phyloP scores from a whole-genome alignment of 2,113 vertebrate genomes.

The Orientallactaga bullata region DNA sequence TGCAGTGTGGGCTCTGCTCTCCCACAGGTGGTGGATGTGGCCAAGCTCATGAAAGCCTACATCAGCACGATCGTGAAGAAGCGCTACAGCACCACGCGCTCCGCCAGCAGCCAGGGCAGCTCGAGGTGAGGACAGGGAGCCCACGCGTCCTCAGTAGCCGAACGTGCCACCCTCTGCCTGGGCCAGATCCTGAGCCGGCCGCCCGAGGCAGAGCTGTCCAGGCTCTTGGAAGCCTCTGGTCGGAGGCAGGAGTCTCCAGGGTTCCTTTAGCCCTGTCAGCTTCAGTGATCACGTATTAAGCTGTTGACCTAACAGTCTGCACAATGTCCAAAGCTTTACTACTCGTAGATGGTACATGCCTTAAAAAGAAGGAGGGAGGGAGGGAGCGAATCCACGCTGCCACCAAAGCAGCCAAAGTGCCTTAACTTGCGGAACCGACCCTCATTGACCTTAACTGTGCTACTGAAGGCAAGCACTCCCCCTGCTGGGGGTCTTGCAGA shows the following conservation, averaged over 20 bases:
- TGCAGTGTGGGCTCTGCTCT: background rate
- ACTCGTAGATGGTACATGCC: slow-evolving; percentile 84
- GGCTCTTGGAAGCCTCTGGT: slow-evolving; percentile 52
- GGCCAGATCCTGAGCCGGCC: background rate
- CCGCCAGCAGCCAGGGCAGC: slow-evolving; percentile 94
- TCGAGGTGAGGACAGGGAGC: slow-evolving; percentile 88
- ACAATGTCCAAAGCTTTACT: slow-evolving; percentile 85
- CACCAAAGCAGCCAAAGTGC: slow-evolving; percentile 87
- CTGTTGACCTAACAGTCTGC: slow-evolving; percentile 63
- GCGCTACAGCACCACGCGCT: slow-evolving; percentile 96
- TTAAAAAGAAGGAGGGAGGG: slow-evolving; percentile 78
- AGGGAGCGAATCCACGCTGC: slow-evolving; percentile 64
- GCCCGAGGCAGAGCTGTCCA: slow-evolving; percentile 37
- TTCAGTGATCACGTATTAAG: slow-evolving; percentile 66
- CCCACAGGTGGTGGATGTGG: slow-evolving; percentile 96
- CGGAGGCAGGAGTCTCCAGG: slow-evolving; percentile 41
- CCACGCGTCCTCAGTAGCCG: rapidly evolving
- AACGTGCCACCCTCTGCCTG: slow-evolving; percentile 41
- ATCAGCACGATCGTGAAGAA: slow-evolving; percentile 99
- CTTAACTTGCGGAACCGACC: slow-evolving; percentile 77
- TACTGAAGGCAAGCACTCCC: slow-evolving; percentile 68
- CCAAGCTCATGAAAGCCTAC: slow-evolving; percentile 99
- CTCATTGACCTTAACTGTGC: slow-evolving; percentile 23
- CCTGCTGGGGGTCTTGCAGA: slow-evolving; percentile 60
- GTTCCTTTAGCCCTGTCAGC: slow-evolving; percentile 36